phyloP scores from a whole-genome alignment of 2,797 vertebrate species.

The Arnoldichthys spilopterus region DNA sequence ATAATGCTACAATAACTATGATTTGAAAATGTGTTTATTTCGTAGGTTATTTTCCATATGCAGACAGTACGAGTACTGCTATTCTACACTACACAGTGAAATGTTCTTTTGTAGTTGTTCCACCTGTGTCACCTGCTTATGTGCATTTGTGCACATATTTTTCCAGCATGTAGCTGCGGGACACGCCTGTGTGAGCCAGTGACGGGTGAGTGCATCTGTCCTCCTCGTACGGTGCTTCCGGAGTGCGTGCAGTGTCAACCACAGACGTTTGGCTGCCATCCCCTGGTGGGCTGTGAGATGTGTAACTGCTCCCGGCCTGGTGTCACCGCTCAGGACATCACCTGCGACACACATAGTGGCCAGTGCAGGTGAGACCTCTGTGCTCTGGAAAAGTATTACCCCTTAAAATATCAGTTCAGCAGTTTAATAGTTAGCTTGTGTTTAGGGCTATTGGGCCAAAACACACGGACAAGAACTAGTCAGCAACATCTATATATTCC shows the following conservation, averaged over 20 bases:
- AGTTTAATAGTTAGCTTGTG: too few species aligned
- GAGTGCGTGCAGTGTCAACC: conserved; percentile 89
- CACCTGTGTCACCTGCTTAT: background rate
- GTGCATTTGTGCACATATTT: background rate
- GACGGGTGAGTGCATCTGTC: conserved; percentile 92
- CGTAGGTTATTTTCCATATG: too few species aligned
- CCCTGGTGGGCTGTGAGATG: conserved; percentile 91
- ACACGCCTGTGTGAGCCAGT: conserved; percentile 87
- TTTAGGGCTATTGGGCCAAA: too few species aligned
- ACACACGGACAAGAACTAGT: too few species aligned
- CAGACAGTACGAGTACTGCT: too few species aligned
- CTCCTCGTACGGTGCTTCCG: conserved; percentile 86
- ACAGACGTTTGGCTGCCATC: conserved; percentile 93
- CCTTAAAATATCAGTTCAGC: too few species aligned
- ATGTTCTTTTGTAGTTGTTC: background rate
- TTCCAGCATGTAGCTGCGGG: conserved; percentile 88
- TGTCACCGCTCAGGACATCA: conserved; percentile 75
- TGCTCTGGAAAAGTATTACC: too few species aligned
- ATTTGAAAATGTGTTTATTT: too few species aligned
- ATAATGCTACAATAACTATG: too few species aligned
- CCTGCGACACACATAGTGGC: conserved; percentile 85
- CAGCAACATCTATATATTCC: too few species aligned
- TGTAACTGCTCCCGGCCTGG: conserved; percentile 92
- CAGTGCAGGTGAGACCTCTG: conserved; percentile 86
- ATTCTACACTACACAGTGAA: too few species aligned